Evolutionary conservation across 2,797 vertebrate genomes (phyloP), one percentile per base, ranked within the genome.

Genomic region (Eospalax fontanierii): DNA sequence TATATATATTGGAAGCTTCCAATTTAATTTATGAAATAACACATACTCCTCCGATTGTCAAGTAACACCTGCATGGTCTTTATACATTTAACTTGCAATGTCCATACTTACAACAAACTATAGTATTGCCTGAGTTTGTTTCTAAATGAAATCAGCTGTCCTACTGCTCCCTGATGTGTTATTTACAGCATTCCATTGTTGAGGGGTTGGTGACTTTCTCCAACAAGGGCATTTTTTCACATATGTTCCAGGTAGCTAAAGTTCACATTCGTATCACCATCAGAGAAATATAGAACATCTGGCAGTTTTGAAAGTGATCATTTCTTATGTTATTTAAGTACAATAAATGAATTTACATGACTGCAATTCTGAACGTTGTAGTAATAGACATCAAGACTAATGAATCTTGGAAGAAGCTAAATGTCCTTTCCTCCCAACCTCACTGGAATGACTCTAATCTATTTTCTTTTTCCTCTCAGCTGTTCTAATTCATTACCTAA

Each of bases 311-410:
- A 94, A 97, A 95, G 92, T 59, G 35, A 97, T 85, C 22, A 1
- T 86, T 95, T 91, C 93, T 95, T 96, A 78, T 97, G 95, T 97
- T 95, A 96, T 95, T 96, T 97, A 95, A 90, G 66, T 89, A 90
- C 90, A 95, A 95, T 91, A 96, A 89, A 96, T 93, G 40, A 90
- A 93, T 95, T 94, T 94, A 91, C 63, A 89, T 89, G 90, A 78
- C 40, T 89, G 10, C 40, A n/a, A 81, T 94, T 94, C 74, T 96
- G 76, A 71, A 74, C 93, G 89, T 93, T 70, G 76, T 21, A 93
- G 65, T 83, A 85, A 93, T 65, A 96, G 65, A 91, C 35, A 75
- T 65, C 63, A 96, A 94, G 63, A 85, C 84, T 95, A 95, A 96
- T 96, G 95, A 82, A 88, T 96, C 74, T 87, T 76, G 92, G 93